A percentile compares a stretch with the other conserved stretches of the same genome.
phyloP scores from a whole-genome alignment of 2,113 vertebrate species.

The Nycticorax nycticorax region DNA sequence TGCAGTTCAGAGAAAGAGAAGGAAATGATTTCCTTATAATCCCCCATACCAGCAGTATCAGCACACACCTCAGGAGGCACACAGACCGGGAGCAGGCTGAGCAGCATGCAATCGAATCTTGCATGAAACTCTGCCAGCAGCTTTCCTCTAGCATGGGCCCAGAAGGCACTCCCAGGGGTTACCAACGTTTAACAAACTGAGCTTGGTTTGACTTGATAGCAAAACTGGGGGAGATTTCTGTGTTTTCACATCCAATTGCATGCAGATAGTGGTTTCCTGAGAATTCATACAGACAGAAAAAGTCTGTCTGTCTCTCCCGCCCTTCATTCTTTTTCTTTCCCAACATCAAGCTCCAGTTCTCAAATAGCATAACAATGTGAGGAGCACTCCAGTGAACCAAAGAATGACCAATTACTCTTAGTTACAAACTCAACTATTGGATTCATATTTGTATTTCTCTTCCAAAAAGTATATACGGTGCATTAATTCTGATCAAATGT shows the following conservation, averaged over 20 bases:
- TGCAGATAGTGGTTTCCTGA: neutral
- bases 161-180: neutral
- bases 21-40: neutral
- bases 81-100: neutral
- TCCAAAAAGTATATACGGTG: neutral
- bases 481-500: neutral
- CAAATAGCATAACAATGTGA: neutral
- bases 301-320: neutral
- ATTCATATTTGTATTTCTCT: neutral
- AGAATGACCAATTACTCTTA: neutral
- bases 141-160: neutral
- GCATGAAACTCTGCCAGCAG: neutral
- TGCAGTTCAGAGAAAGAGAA: neutral
- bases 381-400: neutral
- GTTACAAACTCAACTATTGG: neutral
- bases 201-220: neutral
- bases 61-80: neutral
- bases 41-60: neutral
- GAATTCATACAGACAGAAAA: neutral
- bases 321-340: neutral
- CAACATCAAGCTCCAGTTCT: neutral
- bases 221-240: neutral
- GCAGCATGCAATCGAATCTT: neutral
- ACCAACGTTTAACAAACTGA: neutral
- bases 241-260: neutral